Evolutionary conservation across 2,797 vertebrate species (phyloP).

Genomic region (Liasis olivaceus): DNA sequence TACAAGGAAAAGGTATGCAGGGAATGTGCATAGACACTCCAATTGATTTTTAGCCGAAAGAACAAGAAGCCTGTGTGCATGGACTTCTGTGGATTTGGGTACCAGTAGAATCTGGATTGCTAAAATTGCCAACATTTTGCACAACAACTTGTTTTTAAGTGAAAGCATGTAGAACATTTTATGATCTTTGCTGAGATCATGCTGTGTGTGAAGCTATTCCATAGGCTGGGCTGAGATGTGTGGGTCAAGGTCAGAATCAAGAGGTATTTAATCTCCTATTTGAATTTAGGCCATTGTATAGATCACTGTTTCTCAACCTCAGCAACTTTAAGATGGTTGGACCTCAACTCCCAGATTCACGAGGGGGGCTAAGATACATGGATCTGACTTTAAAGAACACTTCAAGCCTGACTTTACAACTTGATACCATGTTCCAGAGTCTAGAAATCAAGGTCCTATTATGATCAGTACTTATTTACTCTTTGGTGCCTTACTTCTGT

Average conservation of each 20-base stretch:
- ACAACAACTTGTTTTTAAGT: background rate
- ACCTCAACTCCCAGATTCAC: background rate
- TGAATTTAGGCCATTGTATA: background rate
- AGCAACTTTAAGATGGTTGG: background rate
- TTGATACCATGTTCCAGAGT: background rate
- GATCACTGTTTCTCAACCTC: background rate
- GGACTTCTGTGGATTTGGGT: background rate
- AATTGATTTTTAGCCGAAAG: background rate
- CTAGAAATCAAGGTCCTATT: background rate
- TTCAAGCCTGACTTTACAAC: accelerated
- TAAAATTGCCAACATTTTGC: background rate
- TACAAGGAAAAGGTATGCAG: background rate
- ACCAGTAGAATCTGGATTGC: background rate
- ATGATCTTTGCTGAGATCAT: background rate
- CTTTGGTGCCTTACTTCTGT: background rate
- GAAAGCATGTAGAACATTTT: background rate
- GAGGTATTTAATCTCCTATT: background rate
- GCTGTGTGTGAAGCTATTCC: too few relatives aligned
- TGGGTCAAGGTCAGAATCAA: background rate
- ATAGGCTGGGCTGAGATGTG: too few relatives aligned
- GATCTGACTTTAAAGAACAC: background rate
- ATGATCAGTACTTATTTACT: background rate
- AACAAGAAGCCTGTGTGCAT: background rate
- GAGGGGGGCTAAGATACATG: background rate
- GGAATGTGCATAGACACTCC: background rate